Percentiles rank a stretch among this genome's conserved stretches.
Evolutionary conservation across 2,113 vertebrate genomes (phyloP).

Genomic region (Urocolius indicus): DNA sequence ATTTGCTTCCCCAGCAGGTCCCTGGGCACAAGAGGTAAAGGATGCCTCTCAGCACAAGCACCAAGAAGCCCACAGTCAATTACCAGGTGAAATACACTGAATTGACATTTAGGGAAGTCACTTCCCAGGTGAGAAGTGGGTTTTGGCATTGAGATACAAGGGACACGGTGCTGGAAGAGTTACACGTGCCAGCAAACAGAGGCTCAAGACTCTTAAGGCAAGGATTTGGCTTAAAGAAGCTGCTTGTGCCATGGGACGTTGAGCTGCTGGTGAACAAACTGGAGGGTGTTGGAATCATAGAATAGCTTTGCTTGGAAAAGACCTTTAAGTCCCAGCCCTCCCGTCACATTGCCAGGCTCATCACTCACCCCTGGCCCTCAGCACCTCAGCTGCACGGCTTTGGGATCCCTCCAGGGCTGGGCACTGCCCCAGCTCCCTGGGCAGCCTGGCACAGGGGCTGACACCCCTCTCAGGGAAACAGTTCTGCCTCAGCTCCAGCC

Average conservation of each 20-base stretch:
- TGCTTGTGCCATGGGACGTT: not conserved
- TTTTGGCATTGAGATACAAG: not conserved
- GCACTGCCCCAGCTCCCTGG: no score
- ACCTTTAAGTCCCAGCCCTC: no score
- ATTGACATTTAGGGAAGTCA: slow-evolving; percentile 56
- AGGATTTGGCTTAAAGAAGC: not conserved
- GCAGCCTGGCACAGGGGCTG: no score
- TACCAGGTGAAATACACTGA: slow-evolving; percentile 51
- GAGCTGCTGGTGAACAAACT: not conserved
- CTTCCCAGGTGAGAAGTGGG: not conserved
- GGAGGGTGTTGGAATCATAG: not conserved
- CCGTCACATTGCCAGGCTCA: no score
- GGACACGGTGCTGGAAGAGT: rapidly evolving
- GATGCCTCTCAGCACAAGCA: not conserved
- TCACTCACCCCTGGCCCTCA: no score
- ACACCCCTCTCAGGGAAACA: no score
- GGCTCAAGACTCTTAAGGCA: not conserved
- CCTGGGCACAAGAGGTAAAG: not conserved
- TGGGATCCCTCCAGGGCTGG: no score
- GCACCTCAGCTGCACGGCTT: no score
- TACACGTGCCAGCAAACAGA: not conserved
- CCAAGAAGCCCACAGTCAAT: not conserved
- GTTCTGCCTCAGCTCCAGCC: no score
- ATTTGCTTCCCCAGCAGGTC: not conserved
- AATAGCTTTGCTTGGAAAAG: no score